These are phyloP conservation scores for Sebastes itinus DNA, from an alignment of 2,797 vertebrate genomes.

Conservation along the genomic window DNA sequence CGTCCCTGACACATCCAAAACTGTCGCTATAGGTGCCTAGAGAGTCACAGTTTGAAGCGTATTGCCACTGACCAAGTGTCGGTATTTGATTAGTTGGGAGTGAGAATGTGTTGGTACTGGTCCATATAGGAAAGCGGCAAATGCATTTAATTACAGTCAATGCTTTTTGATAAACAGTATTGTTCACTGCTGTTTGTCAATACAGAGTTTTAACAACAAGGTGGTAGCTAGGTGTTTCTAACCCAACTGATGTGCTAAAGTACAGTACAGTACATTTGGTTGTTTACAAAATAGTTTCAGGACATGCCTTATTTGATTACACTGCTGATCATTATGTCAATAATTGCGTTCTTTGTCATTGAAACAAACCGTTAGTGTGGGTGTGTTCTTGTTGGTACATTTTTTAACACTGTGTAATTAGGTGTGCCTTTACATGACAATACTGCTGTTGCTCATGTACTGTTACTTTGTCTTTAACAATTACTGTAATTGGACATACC, in stretches of 20 bases:
- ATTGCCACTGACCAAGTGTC: too few relatives aligned
- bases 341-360: neutral
- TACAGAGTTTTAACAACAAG: neutral
- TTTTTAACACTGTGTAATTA: neutral
- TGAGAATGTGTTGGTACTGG: too few relatives aligned
- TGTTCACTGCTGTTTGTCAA: neutral
- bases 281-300: too few relatives aligned
- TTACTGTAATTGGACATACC: neutral
- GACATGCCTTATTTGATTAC: neutral
- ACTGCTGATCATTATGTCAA: neutral
- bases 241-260: too few relatives aligned
- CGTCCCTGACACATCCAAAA: too few relatives aligned
- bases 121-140: too few relatives aligned
- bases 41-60: too few relatives aligned
- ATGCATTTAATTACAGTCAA: too few relatives aligned
- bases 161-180: too few relatives aligned
- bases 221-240: neutral
- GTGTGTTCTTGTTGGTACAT: neutral
- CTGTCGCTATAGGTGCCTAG: too few relatives aligned
- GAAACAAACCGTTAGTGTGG: neutral
- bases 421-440: neutral
- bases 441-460: neutral
- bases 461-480: neutral
- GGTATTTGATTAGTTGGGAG: too few relatives aligned
- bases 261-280: too few relatives aligned